Evolutionary conservation across 2,797 vertebrate species (phyloP).

Genomic region (Xenentodon cancila): DNA sequence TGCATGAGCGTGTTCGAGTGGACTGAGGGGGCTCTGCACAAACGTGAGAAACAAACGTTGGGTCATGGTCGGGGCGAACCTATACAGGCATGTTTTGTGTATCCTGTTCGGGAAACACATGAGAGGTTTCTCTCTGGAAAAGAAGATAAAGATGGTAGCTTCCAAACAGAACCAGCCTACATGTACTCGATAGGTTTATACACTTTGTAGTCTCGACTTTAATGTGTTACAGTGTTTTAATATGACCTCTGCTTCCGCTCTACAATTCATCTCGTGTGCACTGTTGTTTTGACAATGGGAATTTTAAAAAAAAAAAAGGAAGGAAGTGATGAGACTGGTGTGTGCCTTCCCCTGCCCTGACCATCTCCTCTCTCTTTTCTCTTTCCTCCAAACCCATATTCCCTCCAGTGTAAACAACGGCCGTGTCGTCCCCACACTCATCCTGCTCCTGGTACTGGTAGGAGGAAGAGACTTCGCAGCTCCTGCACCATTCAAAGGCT

Average conservation of each 20-base stretch:
- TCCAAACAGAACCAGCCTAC: too few relatives aligned
- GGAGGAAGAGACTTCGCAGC: conserved; percentile 42
- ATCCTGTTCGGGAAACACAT: conserved; percentile 22
- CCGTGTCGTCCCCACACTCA: conserved; percentile 72
- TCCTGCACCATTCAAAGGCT: conserved; percentile 44
- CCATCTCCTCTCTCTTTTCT: conserved; percentile 45
- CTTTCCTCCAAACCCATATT: conserved; percentile 71
- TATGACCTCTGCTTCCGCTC: conserved; percentile 23
- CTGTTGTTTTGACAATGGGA: conserved; percentile 75
- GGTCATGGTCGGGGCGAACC: conserved; percentile 54
- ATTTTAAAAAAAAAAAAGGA: conserved; percentile 69
- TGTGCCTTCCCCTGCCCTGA: conserved; percentile 58
- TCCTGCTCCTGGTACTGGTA: conserved; percentile 56
- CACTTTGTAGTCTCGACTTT: too few relatives aligned
- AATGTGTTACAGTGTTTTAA: conserved; percentile 8
- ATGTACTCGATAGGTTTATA: too few relatives aligned
- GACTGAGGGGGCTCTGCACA: conserved; percentile 10
- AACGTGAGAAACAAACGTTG: conserved; percentile 57
- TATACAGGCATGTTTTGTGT: conserved; percentile 49
- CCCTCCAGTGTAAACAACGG: conserved; percentile 73
- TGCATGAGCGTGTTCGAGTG: neutral
- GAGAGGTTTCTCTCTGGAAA: conserved; percentile 6
- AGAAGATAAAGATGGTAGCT: neutral
- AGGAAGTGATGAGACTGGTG: conserved; percentile 82
- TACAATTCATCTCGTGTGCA: conserved; percentile 66